Percentiles rank a stretch among this genome's conserved stretches.
These are phyloP conservation scores for Cricetomys ansorgei DNA, from an alignment of 2,113 vertebrate genomes.

Conservation along the genomic window DNA sequence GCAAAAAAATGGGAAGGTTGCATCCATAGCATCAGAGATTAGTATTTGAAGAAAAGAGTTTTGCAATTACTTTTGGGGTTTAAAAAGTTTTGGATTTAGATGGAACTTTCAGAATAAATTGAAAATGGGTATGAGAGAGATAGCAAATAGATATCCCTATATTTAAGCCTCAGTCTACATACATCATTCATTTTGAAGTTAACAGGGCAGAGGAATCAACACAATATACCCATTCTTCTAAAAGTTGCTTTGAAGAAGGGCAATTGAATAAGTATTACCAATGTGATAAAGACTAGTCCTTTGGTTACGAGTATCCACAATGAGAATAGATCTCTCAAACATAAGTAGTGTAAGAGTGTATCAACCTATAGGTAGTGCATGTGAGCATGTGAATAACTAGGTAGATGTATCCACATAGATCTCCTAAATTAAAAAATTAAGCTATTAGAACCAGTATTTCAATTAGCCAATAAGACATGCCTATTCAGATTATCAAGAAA, in stretches of 20 bases:
- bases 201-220: not conserved
- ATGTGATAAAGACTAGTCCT: not conserved
- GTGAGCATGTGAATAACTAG: rapidly evolving
- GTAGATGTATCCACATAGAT: constrained; percentile 18
- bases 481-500: constrained; percentile 31
- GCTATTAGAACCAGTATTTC: constrained; percentile 1
- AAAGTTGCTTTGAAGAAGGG: not conserved
- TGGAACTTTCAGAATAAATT: not conserved
- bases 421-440: constrained; percentile 62
- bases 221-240: not conserved
- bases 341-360: not conserved
- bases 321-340: not conserved
- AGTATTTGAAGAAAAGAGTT: not conserved
- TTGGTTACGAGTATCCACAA: not conserved
- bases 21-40: not conserved
- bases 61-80: not conserved
- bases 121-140: not conserved
- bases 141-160: not conserved
- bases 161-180: not conserved
- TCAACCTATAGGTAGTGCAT: not conserved
- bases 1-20: not conserved
- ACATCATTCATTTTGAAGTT: not conserved
- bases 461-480: not conserved
- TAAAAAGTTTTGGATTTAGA: not conserved
- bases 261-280: not conserved